phyloP scores from a whole-genome alignment of 2,113 vertebrate genomes.

The Suricata suricatta region DNA sequence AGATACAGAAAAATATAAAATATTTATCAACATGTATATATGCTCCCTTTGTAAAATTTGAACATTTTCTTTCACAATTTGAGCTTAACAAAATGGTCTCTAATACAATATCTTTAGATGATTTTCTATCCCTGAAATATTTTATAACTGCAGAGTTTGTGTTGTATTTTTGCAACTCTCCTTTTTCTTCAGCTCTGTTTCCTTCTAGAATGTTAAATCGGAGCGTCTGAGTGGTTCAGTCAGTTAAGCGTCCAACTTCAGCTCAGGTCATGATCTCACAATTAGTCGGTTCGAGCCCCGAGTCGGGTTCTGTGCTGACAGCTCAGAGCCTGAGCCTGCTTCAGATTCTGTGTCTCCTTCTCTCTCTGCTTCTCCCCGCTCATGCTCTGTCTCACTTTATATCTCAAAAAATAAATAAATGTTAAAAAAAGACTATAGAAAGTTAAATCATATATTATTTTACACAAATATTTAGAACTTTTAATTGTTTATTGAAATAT shows the following conservation, averaged over 20 bases:
- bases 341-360: too few species aligned
- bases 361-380: too few species aligned
- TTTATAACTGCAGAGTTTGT: neutral
- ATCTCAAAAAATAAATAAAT: too few species aligned
- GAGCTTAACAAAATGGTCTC: constrained; percentile 5
- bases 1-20: neutral
- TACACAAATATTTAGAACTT: neutral
- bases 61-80: neutral
- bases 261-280: too few species aligned
- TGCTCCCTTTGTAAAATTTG: neutral
- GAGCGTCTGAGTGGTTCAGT: too few species aligned
- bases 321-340: too few species aligned
- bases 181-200: neutral
- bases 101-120: neutral
- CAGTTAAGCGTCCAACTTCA: too few species aligned
- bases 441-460: neutral
- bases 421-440: too few species aligned
- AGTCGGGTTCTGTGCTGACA: too few species aligned
- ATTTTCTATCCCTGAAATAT: neutral
- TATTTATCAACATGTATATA: neutral
- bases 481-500: neutral
- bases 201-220: neutral
- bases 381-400: too few species aligned
- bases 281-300: too few species aligned
- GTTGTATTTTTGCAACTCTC: neutral